A percentile compares a stretch with the other conserved stretches of the same genome.
Evolutionary conservation across 2,113 vertebrate genomes (phyloP).

Genomic region (Elephas maximus): DNA sequence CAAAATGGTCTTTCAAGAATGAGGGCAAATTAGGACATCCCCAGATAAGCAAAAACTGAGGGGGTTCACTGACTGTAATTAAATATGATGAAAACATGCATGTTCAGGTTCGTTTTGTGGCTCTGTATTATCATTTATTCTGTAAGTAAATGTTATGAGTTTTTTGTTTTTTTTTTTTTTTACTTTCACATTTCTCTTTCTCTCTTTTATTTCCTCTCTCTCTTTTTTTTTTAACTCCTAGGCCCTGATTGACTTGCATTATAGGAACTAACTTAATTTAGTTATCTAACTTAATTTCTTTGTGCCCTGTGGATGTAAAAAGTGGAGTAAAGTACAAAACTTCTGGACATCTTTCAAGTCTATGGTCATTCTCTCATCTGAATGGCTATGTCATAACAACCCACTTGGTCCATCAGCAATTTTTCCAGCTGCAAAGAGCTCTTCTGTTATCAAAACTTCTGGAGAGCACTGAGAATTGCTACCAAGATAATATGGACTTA

Average conservation of each 20-base stretch:
- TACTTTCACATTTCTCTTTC: not conserved
- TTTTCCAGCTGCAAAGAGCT: not conserved
- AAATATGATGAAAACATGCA: not conserved
- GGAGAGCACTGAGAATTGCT: constrained; percentile 1
- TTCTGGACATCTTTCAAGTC: not conserved
- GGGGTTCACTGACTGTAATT: not conserved
- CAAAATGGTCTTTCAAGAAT: not conserved
- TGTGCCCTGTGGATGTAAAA: not conserved
- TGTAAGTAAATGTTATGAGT: not conserved
- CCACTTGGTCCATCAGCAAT: not conserved
- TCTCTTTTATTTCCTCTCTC: not conserved
- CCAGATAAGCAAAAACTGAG: not conserved
- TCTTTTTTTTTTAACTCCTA: not conserved
- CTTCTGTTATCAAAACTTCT: constrained; percentile 43
- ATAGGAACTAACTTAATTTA: constrained; percentile 4
- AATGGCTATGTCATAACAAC: not conserved
- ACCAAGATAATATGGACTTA: constrained; percentile 7
- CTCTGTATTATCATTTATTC: not conserved
- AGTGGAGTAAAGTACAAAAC: not conserved
- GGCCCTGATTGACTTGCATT: not conserved
- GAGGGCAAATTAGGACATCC: not conserved
- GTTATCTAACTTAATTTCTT: constrained; percentile 26
- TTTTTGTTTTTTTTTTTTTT: not conserved
- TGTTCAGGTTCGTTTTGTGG: not conserved
- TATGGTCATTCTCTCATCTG: not conserved